Conservation (phyloP, 2,797 vertebrate genomes). For the Notamacropus eugenii region DNA sequence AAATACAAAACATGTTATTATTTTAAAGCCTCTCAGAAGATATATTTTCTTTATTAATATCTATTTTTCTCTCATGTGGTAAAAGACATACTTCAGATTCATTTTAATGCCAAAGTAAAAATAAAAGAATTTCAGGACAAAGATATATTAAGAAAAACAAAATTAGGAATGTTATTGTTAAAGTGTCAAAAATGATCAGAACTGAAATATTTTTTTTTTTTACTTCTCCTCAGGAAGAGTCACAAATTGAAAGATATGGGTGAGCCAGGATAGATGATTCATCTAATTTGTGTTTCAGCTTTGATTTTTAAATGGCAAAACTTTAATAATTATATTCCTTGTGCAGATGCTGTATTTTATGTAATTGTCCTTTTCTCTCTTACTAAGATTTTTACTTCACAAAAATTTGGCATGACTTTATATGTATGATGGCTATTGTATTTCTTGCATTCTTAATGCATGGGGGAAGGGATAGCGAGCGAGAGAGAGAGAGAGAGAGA, state of each 20-base stretch:
- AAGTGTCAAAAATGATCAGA: slow-evolving; percentile 31
- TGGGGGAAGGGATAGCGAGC: neutral
- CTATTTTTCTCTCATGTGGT: neutral
- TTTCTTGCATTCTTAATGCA: neutral
- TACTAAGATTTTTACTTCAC: slow-evolving; percentile 14
- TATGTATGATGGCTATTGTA: neutral
- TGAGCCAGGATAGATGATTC: slow-evolving; percentile 33
- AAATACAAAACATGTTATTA: slow-evolving; percentile 20
- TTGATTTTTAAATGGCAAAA: slow-evolving; percentile 44
- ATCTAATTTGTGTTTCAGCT: slow-evolving; percentile 49
- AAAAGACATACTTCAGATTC: neutral
- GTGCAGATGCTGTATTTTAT: slow-evolving; percentile 13
- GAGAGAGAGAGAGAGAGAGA: neutral
- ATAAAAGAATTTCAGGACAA: slow-evolving; percentile 31
- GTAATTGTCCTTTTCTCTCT: slow-evolving; percentile 6
- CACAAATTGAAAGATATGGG: neutral
- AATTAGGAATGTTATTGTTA: slow-evolving; percentile 21
- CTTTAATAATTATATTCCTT: neutral
- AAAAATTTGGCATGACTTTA: neutral
- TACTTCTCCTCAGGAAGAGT: slow-evolving; percentile 25
- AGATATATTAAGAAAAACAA: slow-evolving; percentile 11
- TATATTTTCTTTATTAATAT: slow-evolving; percentile 6
- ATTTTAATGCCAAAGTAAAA: slow-evolving; percentile 8
- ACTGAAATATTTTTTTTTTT: slow-evolving; percentile 26
- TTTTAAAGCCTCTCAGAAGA: neutral